These are phyloP conservation scores for Rhagonycha fulva DNA, from an alignment of 2,888 invertebrate genomes.

Conservation along the genomic window DNA sequence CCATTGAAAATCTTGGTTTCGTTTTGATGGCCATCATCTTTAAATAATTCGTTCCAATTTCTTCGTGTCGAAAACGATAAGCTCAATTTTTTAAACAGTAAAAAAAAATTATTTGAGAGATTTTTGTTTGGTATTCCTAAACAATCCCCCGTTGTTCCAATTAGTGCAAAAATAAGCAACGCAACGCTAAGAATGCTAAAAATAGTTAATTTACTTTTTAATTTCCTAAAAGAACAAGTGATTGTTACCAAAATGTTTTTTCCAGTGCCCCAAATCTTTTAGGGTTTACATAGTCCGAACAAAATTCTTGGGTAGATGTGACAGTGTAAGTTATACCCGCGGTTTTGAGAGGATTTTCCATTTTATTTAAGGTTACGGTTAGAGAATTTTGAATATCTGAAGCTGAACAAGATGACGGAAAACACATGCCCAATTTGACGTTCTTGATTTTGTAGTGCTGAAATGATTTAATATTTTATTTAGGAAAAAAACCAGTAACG, in stretches of 20 bases:
- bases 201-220: background rate
- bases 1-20: background rate
- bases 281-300: background rate
- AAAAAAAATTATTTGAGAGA: background rate
- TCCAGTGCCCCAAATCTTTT: background rate
- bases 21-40: background rate
- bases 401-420: background rate
- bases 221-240: background rate
- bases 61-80: background rate
- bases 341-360: background rate
- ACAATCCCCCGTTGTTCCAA: background rate
- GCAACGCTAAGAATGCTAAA: background rate
- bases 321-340: background rate
- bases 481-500: too few relatives aligned
- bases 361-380: background rate
- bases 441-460: background rate
- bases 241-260: background rate
- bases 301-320: background rate
- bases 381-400: background rate
- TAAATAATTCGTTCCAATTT: background rate
- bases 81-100: background rate
- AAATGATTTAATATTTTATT: background rate
- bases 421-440: background rate
- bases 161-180: background rate
- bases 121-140: background rate